Percentiles rank a stretch among this genome's conserved stretches.
These are phyloP conservation scores for Athalia rosae DNA, from an alignment of 2,888 invertebrate species.

Conservation along the genomic window DNA sequence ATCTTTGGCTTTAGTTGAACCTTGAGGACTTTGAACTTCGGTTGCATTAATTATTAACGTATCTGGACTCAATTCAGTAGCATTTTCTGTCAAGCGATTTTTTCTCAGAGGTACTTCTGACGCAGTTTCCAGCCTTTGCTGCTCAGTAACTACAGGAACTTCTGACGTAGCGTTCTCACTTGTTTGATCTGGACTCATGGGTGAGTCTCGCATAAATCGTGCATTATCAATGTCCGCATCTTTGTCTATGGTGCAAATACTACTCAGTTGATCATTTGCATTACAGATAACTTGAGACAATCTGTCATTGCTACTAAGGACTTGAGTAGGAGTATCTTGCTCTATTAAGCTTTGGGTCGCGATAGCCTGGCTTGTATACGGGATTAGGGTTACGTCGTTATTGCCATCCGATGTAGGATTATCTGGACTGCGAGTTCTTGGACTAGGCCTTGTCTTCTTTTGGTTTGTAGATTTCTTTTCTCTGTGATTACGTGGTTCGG, in stretches of 20 bases:
- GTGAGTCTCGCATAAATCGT: neutral
- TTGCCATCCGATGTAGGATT: conserved; percentile 35
- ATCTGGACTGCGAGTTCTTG: neutral
- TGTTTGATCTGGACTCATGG: too few species aligned
- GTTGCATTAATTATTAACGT: conserved; percentile 13
- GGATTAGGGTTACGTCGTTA: conserved; percentile 52
- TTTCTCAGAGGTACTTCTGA: too few species aligned
- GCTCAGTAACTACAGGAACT: too few species aligned
- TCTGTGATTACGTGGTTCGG: neutral
- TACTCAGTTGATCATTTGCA: neutral
- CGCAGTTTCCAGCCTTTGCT: too few species aligned
- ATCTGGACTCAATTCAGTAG: neutral
- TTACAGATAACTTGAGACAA: neutral
- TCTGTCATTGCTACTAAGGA: neutral
- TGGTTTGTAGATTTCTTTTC: neutral
- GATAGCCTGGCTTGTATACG: conserved; percentile 51
- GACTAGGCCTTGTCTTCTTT: neutral
- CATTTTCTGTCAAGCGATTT: neutral
- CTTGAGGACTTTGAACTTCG: neutral
- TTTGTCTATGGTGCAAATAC: neutral
- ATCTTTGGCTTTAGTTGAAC: neutral
- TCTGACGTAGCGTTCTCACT: too few species aligned
- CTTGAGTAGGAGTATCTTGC: neutral
- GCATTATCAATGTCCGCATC: neutral
- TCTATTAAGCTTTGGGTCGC: conserved; percentile 43